A percentile compares a stretch with the other conserved stretches of the same genome.
These are phyloP conservation scores for Hoplodrina blanda DNA, from an alignment of 2,888 invertebrate genomes.

Conservation along the genomic window DNA sequence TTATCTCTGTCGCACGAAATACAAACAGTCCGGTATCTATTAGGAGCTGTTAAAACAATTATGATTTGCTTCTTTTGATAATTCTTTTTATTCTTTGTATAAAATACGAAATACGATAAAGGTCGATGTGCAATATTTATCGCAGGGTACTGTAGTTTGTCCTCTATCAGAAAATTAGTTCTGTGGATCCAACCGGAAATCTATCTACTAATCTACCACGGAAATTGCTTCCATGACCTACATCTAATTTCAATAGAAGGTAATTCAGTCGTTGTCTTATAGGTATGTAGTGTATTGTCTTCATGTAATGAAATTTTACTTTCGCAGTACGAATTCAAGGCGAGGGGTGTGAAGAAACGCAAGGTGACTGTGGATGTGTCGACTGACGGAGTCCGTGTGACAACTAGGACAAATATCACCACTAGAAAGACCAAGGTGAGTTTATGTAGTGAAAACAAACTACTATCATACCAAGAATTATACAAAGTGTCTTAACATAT, in stretches of 20 bases:
- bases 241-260: conserved; percentile 28
- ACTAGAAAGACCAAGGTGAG: conserved; percentile 80
- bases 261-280: conserved; percentile 3
- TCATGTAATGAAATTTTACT: conserved; percentile 26
- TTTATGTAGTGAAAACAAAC: not conserved
- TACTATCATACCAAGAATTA: too few relatives aligned
- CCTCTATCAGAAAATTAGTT: conserved; percentile 1
- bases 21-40: too few relatives aligned
- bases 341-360: conserved; percentile 99
- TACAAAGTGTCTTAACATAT: too few relatives aligned
- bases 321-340: conserved; percentile 98
- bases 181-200: conserved; percentile 9
- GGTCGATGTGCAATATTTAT: too few relatives aligned
- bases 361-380: conserved; percentile 99
- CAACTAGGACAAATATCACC: conserved; percentile 94
- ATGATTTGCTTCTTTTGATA: too few relatives aligned
- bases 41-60: too few relatives aligned
- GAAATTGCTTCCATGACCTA: conserved; percentile 20
- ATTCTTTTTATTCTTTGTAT: too few relatives aligned
- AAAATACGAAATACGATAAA: too few relatives aligned
- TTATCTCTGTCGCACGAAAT: too few relatives aligned
- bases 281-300: conserved; percentile 3
- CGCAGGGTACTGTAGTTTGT: too few relatives aligned
- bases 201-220: conserved; percentile 1
- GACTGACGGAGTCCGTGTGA: conserved; percentile 98